Conservation (phyloP, 2,888 invertebrate species). For the Mimachlamys varia region DNA sequence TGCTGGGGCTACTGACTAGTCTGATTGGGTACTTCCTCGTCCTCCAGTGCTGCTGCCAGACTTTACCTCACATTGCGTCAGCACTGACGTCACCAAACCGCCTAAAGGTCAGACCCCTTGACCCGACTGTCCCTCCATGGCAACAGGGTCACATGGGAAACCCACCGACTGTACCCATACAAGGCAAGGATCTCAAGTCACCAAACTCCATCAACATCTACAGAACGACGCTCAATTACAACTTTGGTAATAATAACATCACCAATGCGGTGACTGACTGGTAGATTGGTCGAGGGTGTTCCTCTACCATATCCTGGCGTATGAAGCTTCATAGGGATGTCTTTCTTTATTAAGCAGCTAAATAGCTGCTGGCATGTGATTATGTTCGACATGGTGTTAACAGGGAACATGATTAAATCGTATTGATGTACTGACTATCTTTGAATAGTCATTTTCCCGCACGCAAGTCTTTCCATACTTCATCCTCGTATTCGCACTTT, state of each 20-base stretch:
- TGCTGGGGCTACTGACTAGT: background rate
- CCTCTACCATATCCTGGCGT: too few relatives aligned
- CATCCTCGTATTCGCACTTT: too few relatives aligned
- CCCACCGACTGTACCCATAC: background rate
- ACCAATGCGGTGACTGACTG: background rate
- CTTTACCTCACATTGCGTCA: background rate
- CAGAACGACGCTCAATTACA: background rate
- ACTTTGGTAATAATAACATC: background rate
- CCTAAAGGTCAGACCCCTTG: background rate
- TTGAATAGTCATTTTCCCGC: too few relatives aligned
- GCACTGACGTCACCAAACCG: background rate
- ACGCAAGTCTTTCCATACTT: too few relatives aligned
- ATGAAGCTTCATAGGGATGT: too few relatives aligned
- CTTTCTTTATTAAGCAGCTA: too few relatives aligned
- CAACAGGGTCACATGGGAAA: slow-evolving; percentile 29
- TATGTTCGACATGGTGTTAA: too few relatives aligned
- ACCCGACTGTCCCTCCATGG: background rate
- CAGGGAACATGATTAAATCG: too few relatives aligned
- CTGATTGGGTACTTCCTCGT: background rate
- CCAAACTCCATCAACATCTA: background rate
- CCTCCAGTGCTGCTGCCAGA: background rate
- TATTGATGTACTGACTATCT: too few relatives aligned
- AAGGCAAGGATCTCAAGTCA: background rate
- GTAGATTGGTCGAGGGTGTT: background rate
- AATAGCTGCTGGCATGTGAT: too few relatives aligned